Conservation (phyloP, 2,797 vertebrate species). For the Lithobates pipiens region DNA sequence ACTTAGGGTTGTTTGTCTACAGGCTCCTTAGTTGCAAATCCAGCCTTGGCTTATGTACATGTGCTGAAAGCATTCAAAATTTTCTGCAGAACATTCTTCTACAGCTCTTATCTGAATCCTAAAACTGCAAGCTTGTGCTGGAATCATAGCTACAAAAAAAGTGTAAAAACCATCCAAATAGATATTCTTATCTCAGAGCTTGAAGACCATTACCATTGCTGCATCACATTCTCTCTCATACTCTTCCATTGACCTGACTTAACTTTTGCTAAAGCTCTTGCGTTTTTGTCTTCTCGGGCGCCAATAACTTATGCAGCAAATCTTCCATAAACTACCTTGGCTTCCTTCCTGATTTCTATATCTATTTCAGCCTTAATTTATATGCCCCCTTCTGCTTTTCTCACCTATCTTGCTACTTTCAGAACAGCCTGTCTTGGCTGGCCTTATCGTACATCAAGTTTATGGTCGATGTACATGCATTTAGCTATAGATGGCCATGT, state of each 20-base stretch:
- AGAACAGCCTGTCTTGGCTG: conserved; percentile 7
- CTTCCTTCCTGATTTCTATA: conserved; percentile 29
- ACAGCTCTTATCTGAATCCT: conserved; percentile 4
- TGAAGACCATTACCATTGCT: conserved; percentile 13
- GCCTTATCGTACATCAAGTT: conserved; percentile 20
- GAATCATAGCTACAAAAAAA: conserved; percentile 10
- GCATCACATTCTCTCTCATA: background rate
- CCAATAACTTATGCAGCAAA: conserved; percentile 22
- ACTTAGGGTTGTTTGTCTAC: background rate
- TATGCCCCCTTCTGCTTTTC: conserved; percentile 36
- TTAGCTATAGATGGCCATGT: conserved; percentile 20
- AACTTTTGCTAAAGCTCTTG: conserved; percentile 17
- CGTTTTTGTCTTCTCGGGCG: conserved; percentile 3
- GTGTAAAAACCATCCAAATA: conserved; percentile 4
- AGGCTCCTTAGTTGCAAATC: conserved; percentile 2
- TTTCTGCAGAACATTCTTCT: conserved; percentile 5
- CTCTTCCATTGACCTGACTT: conserved; percentile 46
- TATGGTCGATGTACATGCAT: conserved; percentile 17
- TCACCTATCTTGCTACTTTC: conserved; percentile 51
- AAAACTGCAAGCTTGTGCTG: conserved; percentile 3
- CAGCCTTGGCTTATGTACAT: background rate
- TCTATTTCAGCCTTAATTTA: conserved; percentile 42
- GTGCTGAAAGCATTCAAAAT: background rate
- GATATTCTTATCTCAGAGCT: conserved; percentile 7
- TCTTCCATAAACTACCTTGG: conserved; percentile 26